These are phyloP conservation scores for Drosophila yooni DNA, from an alignment of 2,888 invertebrate genomes.

Conservation along the genomic window DNA sequence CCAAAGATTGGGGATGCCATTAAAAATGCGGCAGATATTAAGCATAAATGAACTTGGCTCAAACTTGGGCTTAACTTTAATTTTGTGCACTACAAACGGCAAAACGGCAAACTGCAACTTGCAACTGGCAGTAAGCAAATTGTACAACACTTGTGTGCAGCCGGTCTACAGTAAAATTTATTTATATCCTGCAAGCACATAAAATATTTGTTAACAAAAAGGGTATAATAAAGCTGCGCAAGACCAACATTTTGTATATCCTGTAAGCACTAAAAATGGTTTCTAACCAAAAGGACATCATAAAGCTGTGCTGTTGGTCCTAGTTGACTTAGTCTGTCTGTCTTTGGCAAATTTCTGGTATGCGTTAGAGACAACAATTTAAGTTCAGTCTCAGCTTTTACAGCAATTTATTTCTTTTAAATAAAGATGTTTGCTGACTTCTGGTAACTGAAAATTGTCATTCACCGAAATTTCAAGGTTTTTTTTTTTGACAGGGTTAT, in stretches of 20 bases:
- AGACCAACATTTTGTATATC: conserved; percentile 3
- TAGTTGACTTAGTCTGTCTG: neutral
- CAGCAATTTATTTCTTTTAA: neutral
- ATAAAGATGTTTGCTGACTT: neutral
- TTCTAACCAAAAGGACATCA: neutral
- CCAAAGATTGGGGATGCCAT: conserved; percentile 57
- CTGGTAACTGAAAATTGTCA: neutral
- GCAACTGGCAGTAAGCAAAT: conserved; percentile 8
- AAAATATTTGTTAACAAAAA: neutral
- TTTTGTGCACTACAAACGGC: conserved; percentile 31
- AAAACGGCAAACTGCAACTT: conserved; percentile 17
- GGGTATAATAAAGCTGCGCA: neutral
- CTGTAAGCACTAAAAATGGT: neutral
- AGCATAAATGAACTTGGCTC: conserved; percentile 69
- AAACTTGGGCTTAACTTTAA: conserved; percentile 41
- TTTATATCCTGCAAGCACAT: conserved; percentile 3
- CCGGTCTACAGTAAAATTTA: neutral
- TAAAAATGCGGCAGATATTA: conserved; percentile 74
- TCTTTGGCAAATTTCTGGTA: neutral
- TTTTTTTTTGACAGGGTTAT: neutral
- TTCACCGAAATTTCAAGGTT: neutral
- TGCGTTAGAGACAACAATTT: neutral
- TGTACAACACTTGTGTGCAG: conserved; percentile 22
- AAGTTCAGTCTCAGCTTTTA: neutral
- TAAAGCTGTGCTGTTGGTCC: neutral